Base-by-base conservation (phyloP, 2,113 vertebrate genomes). In the Thalassoma bifasciatum region DNA sequence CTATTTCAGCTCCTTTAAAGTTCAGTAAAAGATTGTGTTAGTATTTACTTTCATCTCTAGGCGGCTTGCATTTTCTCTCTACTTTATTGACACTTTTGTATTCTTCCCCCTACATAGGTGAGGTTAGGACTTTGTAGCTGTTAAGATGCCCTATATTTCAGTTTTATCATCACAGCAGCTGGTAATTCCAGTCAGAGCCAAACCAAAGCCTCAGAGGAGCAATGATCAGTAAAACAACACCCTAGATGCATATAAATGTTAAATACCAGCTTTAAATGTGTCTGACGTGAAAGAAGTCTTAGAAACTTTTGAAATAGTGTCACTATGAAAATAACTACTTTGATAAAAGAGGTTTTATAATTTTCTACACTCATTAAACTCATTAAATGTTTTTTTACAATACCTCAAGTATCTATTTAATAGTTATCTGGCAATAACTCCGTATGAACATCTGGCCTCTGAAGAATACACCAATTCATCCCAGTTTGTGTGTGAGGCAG, bases 401-500 rank as follows among this genome's bases (percentile, higher is more conserved):
- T 61, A 36, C 56, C 46, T 66, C 65, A 71, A 66, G 42, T 60
- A 79, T 85, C 60, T 62, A 38, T 52, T 42, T 30, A 3, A 30
- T 30, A 26, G 57, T 47, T 64, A 38, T 79, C 69, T 37, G 42
- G 22, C 30, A 76, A 68, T 80, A 56, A 66, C 21, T 79, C 60
- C 69, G 53, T 47, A n/a, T 46, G 76, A 83, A 87, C 86, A 84
- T 84, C 71, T 82, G 78, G 82, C 50, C 72, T 50, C n/a, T 1
- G 64, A 73, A 78, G 70, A 85, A 80, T 23, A 59, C 36, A 86
- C 62, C 42, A 44, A 85, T 81, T 88, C 68, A 73, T 24, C 51
- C 44, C 1, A 6, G 42, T 64, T 58, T 0, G 19, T 64, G 62
- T 75, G 78, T 72, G 66, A 77, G 73, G 72, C 40, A 64, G 42